Conservation (phyloP, 2,797 vertebrate genomes). For the Betta splendens region DNA sequence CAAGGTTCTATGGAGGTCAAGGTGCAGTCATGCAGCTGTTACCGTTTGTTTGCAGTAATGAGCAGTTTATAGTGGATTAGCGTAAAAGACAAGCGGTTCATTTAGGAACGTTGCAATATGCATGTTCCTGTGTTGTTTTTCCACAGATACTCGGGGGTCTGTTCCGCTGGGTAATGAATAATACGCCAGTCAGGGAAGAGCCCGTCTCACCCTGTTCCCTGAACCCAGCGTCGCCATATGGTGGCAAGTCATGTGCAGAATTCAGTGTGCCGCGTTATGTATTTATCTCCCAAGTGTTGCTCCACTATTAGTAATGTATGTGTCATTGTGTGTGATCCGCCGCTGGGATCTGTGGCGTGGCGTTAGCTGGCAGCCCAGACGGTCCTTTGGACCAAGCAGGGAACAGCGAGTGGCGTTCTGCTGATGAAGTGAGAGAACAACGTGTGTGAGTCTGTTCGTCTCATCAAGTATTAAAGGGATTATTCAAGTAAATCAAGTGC, state of each 20-base stretch:
- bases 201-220: slow-evolving; percentile 46
- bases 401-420: slow-evolving; percentile 4
- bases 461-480: slow-evolving; percentile 15
- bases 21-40: slow-evolving; percentile 60
- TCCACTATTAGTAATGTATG: slow-evolving; percentile 71
- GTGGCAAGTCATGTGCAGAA: slow-evolving; percentile 64
- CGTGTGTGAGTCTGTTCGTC: slow-evolving; percentile 14
- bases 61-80: slow-evolving; percentile 44
- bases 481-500: slow-evolving; percentile 21
- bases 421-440: slow-evolving; percentile 1
- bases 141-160: slow-evolving; percentile 43
- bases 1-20: slow-evolving; percentile 42
- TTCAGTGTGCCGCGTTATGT: slow-evolving; percentile 69
- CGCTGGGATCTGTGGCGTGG: slow-evolving; percentile 62
- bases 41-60: slow-evolving; percentile 58
- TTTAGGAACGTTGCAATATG: slow-evolving; percentile 43
- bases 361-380: slow-evolving; percentile 41
- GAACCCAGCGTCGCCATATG: slow-evolving; percentile 64
- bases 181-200: slow-evolving; percentile 53
- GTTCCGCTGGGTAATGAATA: slow-evolving; percentile 68
- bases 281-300: slow-evolving; percentile 76
- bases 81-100: slow-evolving; percentile 14
- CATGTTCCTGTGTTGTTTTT: slow-evolving; percentile 62
- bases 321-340: slow-evolving; percentile 70
- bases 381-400: slow-evolving; percentile 1